Evolutionary conservation across 2,113 vertebrate species (phyloP).

Genomic region (Neolamprologus falcicula): DNA sequence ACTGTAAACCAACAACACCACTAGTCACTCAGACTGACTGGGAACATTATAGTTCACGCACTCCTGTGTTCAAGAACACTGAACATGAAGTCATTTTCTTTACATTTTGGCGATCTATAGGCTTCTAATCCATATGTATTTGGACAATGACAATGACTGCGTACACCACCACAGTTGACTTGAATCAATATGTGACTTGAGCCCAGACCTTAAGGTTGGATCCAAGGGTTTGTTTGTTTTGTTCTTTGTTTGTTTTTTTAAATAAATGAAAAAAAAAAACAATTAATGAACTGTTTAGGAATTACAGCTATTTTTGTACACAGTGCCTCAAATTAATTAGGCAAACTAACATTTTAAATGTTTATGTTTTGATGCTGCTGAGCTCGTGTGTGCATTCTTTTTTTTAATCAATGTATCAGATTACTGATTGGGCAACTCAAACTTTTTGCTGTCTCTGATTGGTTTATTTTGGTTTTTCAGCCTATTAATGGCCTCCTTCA

Average conservation of each 20-base stretch:
- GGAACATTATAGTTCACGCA: background rate
- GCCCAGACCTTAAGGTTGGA: background rate
- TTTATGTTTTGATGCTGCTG: background rate
- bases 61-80: background rate
- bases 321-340: background rate
- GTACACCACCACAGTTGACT: background rate
- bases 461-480: background rate
- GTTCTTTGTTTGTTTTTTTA: background rate
- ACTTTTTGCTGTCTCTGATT: background rate
- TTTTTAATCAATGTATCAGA: background rate
- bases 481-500: background rate
- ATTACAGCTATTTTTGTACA: background rate
- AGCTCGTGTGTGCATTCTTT: background rate
- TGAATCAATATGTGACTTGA: background rate
- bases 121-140: background rate
- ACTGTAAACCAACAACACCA: constrained; percentile 75
- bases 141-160: background rate
- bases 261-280: background rate
- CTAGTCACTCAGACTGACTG: background rate
- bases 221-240: background rate
- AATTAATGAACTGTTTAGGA: background rate
- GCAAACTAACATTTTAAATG: background rate
- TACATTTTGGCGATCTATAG: background rate
- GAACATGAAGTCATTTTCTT: background rate
- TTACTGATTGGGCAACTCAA: background rate